These are phyloP conservation scores for Drosophila nigricruria DNA, from an alignment of 2,888 invertebrate species.

Conservation along the genomic window DNA sequence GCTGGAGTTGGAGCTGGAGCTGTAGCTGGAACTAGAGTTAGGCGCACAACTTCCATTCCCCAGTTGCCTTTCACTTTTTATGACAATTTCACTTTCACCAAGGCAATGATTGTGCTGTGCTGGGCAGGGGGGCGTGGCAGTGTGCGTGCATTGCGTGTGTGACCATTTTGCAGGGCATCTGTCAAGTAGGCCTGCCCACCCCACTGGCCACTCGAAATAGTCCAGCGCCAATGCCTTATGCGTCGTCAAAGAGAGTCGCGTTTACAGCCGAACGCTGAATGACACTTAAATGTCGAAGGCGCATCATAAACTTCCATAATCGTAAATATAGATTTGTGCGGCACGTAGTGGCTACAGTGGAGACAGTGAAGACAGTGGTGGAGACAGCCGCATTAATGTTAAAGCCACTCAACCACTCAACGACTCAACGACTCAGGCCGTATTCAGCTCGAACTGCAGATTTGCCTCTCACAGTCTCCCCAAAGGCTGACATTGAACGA, in stretches of 20 bases:
- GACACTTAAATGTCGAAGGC: constrained; percentile 75
- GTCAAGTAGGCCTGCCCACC: constrained; percentile 54
- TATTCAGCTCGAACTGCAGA: background rate
- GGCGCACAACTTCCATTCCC: constrained; percentile 54
- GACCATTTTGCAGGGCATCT: constrained; percentile 73
- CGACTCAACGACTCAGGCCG: background rate
- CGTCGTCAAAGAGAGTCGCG: constrained; percentile 33
- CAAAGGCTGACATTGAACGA: background rate
- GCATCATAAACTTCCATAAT: constrained; percentile 74
- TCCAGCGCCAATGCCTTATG: background rate
- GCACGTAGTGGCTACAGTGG: constrained; percentile 43
- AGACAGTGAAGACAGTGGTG: background rate
- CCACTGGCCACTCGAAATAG: constrained; percentile 3
- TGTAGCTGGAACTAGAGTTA: background rate
- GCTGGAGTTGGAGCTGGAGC: constrained; percentile 7
- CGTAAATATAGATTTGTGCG: constrained; percentile 78
- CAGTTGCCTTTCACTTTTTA: constrained; percentile 80
- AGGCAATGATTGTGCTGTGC: constrained; percentile 43
- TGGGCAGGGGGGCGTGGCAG: too few relatives aligned
- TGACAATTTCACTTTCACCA: constrained; percentile 77
- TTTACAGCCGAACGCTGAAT: constrained; percentile 76
- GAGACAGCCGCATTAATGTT: background rate
- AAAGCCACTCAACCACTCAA: background rate
- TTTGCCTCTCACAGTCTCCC: background rate
- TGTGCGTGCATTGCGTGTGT: constrained; percentile 70